Base-by-base conservation (phyloP, 2,113 vertebrate genomes). In the Phalacrocorax pelagicus region DNA sequence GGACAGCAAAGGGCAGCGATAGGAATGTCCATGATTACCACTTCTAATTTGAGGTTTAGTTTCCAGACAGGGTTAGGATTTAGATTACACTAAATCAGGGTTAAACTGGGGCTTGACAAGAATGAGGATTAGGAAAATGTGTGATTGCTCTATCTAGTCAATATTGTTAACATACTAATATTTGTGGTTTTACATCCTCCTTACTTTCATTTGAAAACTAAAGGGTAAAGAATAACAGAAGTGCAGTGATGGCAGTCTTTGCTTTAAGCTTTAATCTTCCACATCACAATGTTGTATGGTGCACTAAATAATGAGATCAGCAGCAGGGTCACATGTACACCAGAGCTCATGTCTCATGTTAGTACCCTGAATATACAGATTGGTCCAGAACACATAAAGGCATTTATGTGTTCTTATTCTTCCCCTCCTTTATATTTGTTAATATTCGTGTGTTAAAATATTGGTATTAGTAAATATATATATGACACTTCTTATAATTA, bases 1-100 rank as follows among this genome's bases (percentile, higher is more conserved):
- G 32, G 14, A 71, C 2, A 4, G n/a, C 9, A 91, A 92, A 85
- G 18, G 57, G 18, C 0, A 3, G 22, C 0, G 6, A 91, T 19
- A 70, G 8, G 30, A 87, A 91, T 94, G 84, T 57, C 26, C 3
- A 2, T 79, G 54, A 96, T 67, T 85, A 92, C 7, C 1, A 24
- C 71, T 92, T 90, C 69, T 88, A 86, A 81, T 79, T 83, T 81
- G 75, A 96, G 44, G 54, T 52, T 93, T 75, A 81, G 38, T 75
- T 94, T 93, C 72, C 83, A 84, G 89, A 95, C 71, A 93, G 54
- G 6, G 67, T 59, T 65, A 81, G 63, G 71, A 95, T 94, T 95
- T 95, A 93, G 61, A 69, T 90, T 81, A 91, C 27, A 78, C 3
- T 58, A 84, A 95, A 96, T 79, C 34, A 2, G 36, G 77, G 91